Evolutionary conservation across 2,113 vertebrate species (phyloP).

Genomic region (Alethe castanea): DNA sequence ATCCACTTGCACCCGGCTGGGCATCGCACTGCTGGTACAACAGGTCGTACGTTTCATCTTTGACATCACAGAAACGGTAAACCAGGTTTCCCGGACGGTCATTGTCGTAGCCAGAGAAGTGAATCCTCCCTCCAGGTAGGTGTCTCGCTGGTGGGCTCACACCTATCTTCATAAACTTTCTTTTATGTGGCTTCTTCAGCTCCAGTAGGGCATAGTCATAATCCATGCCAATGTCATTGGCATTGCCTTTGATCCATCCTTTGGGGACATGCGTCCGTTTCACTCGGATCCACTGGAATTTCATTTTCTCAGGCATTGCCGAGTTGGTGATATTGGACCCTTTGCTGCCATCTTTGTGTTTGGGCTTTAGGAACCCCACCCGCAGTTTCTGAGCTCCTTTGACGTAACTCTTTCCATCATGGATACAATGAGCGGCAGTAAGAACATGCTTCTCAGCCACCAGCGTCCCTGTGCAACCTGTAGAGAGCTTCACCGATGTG

Average conservation of each 20-base stretch:
- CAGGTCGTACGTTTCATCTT: conserved; percentile 91
- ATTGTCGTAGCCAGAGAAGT: conserved; percentile 95
- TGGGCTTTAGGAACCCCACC: conserved; percentile 91
- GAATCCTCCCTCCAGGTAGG: conserved; percentile 88
- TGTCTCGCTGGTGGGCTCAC: conserved; percentile 85
- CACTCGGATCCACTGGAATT: conserved; percentile 97
- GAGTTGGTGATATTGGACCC: conserved; percentile 63
- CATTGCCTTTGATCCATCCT: conserved; percentile 95
- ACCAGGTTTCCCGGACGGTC: conserved; percentile 90
- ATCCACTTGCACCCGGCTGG: conserved; percentile 93
- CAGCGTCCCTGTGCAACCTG: conserved; percentile 90
- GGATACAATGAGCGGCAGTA: conserved; percentile 94
- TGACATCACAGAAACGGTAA: conserved; percentile 91
- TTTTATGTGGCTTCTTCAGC: conserved; percentile 93
- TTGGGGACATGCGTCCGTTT: conserved; percentile 96
- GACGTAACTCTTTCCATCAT: conserved; percentile 94
- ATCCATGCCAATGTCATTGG: conserved; percentile 98
- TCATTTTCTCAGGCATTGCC: conserved; percentile 78
- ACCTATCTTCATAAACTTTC: conserved; percentile 93
- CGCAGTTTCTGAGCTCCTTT: conserved; percentile 93
- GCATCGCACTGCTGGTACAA: conserved; percentile 96
- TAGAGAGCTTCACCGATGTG: conserved; percentile 92
- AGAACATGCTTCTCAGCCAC: conserved; percentile 93
- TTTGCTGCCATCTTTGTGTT: conserved; percentile 74
- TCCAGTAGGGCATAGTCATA: conserved; percentile 97